Base-by-base conservation (phyloP, 2,888 invertebrate species). In the Synergus laeviventris region DNA sequence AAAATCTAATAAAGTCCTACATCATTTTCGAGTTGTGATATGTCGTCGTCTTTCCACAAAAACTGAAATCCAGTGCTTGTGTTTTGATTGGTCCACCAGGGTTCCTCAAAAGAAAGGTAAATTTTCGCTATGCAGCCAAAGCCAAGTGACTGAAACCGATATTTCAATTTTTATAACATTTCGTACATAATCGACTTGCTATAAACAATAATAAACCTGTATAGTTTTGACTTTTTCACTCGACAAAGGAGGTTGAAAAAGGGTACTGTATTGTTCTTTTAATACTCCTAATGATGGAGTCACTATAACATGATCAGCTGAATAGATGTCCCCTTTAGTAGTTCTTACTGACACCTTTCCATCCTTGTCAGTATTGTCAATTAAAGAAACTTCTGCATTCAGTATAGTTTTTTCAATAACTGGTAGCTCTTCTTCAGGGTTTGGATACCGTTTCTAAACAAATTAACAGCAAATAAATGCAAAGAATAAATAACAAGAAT, bases 211-310 rank as follows among this genome's bases (percentile, higher is more conserved):
- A 66, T 16, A 49, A 70, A 91, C 91, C 81, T 91, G 80, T 60
- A 95, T 94, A 0, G 93, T 92, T 14, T 89, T 89, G 0, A 91
- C 81, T 90, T 95, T 95, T 3, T 87, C 85, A 14, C 87, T 77
- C 0, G 94, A 93, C 54, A 95, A 87, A 2, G 90, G 82, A 0
- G 95, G 95, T 5, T 89, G 84, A 84, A 95, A 95, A 36, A 94
- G 80, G 0, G 87, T 88, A 11, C 89, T 81, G 76, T 93, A 89
- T 76, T 92, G 90, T 31, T 92, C 92, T 86, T 95, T 95, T 18
- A 96, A 89, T 0, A 94, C 94, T 0, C 95, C 96, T 0, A 96
- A 87, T 0, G 96, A 94, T 0, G 93, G 91, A 0, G 96, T 96
- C 0, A 95, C 91, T 39, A 96, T 93, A 1, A 94, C 94, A 84